Conservation (phyloP, 2,888 invertebrate species). For the Gastrophysa polygoni region DNA sequence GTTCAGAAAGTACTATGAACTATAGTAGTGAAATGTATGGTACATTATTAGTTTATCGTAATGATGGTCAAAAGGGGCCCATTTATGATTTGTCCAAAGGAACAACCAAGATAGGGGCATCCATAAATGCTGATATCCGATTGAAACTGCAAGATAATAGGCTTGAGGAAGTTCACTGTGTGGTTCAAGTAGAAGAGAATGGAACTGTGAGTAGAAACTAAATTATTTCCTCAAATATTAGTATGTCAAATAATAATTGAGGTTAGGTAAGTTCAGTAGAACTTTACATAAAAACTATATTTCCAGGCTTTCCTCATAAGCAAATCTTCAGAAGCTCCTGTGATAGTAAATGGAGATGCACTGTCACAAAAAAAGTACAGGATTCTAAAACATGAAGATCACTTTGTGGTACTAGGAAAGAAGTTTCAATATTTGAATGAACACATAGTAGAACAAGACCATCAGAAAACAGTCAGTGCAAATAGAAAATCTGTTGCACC, state of each 20-base stretch:
- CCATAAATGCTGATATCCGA: conserved; percentile 36
- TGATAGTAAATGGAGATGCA: conserved; percentile 57
- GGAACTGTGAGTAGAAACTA: conserved; percentile 42
- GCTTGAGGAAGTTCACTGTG: conserved; percentile 34
- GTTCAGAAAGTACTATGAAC: conserved; percentile 17
- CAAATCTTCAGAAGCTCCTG: conserved; percentile 54
- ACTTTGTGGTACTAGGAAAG: conserved; percentile 47
- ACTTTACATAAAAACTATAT: neutral
- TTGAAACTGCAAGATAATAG: conserved; percentile 31
- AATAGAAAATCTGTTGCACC: conserved; percentile 5
- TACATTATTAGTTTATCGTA: conserved; percentile 31
- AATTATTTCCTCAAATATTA: no score
- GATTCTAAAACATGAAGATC: conserved; percentile 59
- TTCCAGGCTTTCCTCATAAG: conserved; percentile 60
- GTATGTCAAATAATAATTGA: no score
- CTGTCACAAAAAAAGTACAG: conserved; percentile 45
- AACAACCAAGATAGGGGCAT: conserved; percentile 36
- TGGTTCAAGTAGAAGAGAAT: conserved; percentile 30
- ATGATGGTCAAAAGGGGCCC: conserved; percentile 23
- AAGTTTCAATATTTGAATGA: conserved; percentile 39
- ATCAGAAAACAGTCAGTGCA: neutral
- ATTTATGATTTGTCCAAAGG: conserved; percentile 29
- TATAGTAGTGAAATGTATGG: conserved; percentile 22
- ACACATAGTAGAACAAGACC: neutral
- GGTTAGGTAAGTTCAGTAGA: no score